Evolutionary conservation across 2,888 invertebrate species (phyloP).

Genomic region (Drosophila siamana): DNA sequence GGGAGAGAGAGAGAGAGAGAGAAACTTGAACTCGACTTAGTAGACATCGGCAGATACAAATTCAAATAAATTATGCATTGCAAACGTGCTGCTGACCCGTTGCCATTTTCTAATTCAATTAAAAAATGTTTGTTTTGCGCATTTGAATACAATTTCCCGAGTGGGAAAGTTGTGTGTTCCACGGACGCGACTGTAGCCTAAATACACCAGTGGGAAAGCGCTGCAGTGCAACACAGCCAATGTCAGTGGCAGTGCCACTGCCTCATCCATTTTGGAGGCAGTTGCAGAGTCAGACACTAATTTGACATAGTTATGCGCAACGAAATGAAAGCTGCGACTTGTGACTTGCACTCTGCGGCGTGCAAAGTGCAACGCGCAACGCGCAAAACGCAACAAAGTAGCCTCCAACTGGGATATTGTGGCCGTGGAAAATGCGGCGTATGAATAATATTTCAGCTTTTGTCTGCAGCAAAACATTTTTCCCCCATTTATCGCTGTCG

Average conservation of each 20-base stretch:
- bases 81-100: conserved; percentile 82
- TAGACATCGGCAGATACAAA: conserved; percentile 25
- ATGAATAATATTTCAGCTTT: conserved; percentile 73
- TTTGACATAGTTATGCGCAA: conserved; percentile 79
- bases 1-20: no score
- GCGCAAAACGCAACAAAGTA: neutral
- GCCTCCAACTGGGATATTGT: conserved; percentile 42
- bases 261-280: conserved; percentile 27
- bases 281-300: conserved; percentile 66
- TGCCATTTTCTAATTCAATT: conserved; percentile 82
- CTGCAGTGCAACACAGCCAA: conserved; percentile 4
- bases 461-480: conserved; percentile 17
- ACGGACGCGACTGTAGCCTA: conserved; percentile 40
- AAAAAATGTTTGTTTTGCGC: conserved; percentile 66
- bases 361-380: conserved; percentile 20
- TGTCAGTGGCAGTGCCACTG: neutral
- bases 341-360: conserved; percentile 34
- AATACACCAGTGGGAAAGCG: conserved; percentile 70
- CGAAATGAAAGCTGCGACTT: conserved; percentile 72
- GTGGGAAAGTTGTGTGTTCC: conserved; percentile 63
- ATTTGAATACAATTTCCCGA: conserved; percentile 79
- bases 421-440: conserved; percentile 65
- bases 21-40: conserved; percentile 48
- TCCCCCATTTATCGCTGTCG: neutral
- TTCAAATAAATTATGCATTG: conserved; percentile 79